A percentile compares a stretch with the other conserved stretches of the same genome.
These are phyloP conservation scores for Lytechinus variegatus DNA, from an alignment of 35 echinoderm and acorn worm genomes.

Conservation along the genomic window DNA sequence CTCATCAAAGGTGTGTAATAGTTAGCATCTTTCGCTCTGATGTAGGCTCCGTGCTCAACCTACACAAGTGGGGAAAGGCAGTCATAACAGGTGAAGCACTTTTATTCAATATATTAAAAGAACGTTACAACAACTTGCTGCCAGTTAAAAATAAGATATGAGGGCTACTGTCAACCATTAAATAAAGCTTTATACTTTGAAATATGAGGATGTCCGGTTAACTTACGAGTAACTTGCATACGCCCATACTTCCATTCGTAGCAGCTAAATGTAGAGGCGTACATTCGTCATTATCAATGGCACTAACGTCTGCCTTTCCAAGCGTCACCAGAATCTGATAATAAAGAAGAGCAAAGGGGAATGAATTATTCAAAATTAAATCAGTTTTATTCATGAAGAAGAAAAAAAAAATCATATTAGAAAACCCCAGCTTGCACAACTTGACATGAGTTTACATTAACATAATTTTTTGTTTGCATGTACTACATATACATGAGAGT, in stretches of 20 bases:
- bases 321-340: constrained; percentile 22
- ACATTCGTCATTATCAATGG: background rate
- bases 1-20: background rate
- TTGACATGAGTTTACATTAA: no score
- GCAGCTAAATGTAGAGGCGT: constrained; percentile 52
- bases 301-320: constrained; percentile 12
- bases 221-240: constrained; percentile 28
- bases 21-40: background rate
- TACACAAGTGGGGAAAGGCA: background rate
- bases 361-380: background rate
- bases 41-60: constrained; percentile 17
- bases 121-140: no score
- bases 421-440: no score
- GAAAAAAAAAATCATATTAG: no score
- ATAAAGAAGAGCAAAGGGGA: background rate
- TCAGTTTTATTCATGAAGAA: no score
- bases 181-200: background rate
- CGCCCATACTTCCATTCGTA: background rate
- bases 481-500: no score
- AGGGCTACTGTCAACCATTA: no score
- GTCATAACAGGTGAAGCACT: no score
- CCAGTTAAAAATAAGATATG: no score
- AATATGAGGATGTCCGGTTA: background rate
- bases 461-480: no score
- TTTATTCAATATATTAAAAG: no score